A percentile compares a stretch with the other conserved stretches of the same genome.
Evolutionary conservation across 2,113 vertebrate species (phyloP).

Genomic region (Delphinus delphis): DNA sequence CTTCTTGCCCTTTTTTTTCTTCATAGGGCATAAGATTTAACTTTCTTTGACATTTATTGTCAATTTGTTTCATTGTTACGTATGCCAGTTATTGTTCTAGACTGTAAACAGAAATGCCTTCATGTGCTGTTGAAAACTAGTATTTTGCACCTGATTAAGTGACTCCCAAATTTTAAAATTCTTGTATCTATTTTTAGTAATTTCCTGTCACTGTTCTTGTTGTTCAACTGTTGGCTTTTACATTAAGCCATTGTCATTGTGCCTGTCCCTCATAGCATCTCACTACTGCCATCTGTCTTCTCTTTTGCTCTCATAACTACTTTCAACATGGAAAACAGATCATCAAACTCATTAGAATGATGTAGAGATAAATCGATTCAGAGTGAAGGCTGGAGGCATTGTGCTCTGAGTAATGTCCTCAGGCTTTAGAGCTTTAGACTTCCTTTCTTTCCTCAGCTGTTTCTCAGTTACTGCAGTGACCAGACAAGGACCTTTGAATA

Average conservation of each 20-base stretch:
- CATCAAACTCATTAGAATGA: neutral
- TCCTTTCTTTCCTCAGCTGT: neutral
- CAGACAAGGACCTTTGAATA: neutral
- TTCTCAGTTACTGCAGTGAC: neutral
- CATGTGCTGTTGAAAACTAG: neutral
- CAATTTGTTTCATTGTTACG: neutral
- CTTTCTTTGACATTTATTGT: neutral
- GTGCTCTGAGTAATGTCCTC: neutral
- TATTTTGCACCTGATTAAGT: neutral
- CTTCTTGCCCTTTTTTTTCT: neutral
- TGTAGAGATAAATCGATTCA: neutral
- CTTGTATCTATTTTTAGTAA: neutral
- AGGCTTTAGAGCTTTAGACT: neutral
- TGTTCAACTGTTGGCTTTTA: neutral
- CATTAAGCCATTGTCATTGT: neutral
- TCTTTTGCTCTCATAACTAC: neutral
- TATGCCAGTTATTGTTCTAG: slow-evolving; percentile 4
- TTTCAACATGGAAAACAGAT: neutral
- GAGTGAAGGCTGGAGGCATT: neutral
- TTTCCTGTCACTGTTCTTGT: neutral
- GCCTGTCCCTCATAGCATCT: neutral
- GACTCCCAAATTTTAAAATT: neutral
- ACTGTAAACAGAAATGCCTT: neutral
- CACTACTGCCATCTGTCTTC: neutral
- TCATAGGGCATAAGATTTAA: neutral